Evolutionary conservation across 30 jellyfish, hydroid and myxozoan genomes (phyloP), one percentile per base, ranked within the genome.

Genomic region (Pelagia noctiluca): DNA sequence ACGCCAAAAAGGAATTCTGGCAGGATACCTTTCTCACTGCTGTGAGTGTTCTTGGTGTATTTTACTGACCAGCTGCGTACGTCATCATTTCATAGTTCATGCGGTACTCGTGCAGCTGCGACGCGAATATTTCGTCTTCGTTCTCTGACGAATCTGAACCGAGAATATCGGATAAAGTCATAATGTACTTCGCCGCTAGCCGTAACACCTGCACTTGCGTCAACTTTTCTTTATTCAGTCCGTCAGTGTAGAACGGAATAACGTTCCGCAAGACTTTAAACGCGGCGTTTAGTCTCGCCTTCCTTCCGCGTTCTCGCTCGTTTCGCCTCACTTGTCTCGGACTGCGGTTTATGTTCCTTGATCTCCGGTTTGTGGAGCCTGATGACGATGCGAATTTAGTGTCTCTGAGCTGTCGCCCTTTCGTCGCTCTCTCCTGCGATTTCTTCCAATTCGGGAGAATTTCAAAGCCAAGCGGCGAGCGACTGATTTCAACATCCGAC

Each of bases 241-340:
- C 89, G 11, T 89, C 97, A 32, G 90, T 70, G 53, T 68, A 71
- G 35, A 80, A 53, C 33, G 97, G 97, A 22, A 91, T 76, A 24
- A 84, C 85, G 35, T 85, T 80, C 34, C 96, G 76, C 19, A 91
- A 61, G 3, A 91, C 89, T 78, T 85, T 91, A 64, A 91, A 91
- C 26, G 98, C 98, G 25, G 96, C 88, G 67, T 91, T 84, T 36
- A 91, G 80, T 60, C 98, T 78, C 37, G 98, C 98, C 54, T 91
- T 91, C 73, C 98, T 52, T 25, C 94, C 86, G 8, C 98, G 77
- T 52, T 91, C 98, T 73, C 98, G 69, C 68, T 91, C 98, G 57
- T 91, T 91, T 33, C 98, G 61, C 22, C 90, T 31, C 63, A 79
- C 92, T 76, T 91, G 98, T 19, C 89, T 78, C 2, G 89, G 92